A percentile compares a stretch with the other conserved stretches of the same genome.
Conservation (phyloP, 53 echinoderm and acorn worm species). For the Echinarachnius parma region DNA sequence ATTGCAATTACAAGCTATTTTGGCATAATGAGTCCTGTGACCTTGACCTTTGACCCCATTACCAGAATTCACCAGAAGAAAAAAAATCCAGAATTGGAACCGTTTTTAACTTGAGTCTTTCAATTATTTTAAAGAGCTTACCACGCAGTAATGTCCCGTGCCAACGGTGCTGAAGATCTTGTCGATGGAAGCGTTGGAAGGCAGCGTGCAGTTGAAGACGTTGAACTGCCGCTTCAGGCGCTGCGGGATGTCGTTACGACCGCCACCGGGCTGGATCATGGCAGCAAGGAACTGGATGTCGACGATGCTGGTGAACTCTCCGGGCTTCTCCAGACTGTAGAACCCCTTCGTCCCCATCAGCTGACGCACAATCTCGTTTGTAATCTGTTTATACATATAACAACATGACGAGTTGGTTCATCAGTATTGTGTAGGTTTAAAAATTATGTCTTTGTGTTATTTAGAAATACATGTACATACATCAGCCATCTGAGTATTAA, state of each 20-base stretch:
- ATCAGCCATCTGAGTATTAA: too few species aligned
- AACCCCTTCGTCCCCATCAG: conserved; percentile 90
- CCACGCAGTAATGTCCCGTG: conserved; percentile 90
- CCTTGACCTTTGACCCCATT: too few species aligned
- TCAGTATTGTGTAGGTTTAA: too few species aligned
- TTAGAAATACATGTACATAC: too few species aligned
- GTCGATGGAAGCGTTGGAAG: conserved; percentile 95
- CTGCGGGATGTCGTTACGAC: conserved; percentile 98
- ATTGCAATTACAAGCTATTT: too few species aligned
- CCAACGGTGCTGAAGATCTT: conserved; percentile 95
- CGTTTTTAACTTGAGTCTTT: too few species aligned
- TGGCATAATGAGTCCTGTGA: too few species aligned
- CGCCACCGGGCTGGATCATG: conserved; percentile 99
- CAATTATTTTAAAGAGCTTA: too few species aligned
- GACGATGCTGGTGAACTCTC: conserved; percentile 98
- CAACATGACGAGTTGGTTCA: too few species aligned
- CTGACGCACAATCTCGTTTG: conserved; percentile 98
- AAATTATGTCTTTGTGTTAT: too few species aligned
- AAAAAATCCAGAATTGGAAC: too few species aligned
- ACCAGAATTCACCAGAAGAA: too few species aligned
- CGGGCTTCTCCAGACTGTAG: conserved; percentile 97
- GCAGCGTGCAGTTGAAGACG: conserved; percentile 93
- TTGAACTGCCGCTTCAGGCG: conserved; percentile 98
- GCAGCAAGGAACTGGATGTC: conserved; percentile 98
- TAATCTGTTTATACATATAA: conserved; percentile 61